Evolutionary conservation across 2,113 vertebrate genomes (phyloP), one percentile per base, ranked within the genome.

Genomic region (Colossoma macropomum): DNA sequence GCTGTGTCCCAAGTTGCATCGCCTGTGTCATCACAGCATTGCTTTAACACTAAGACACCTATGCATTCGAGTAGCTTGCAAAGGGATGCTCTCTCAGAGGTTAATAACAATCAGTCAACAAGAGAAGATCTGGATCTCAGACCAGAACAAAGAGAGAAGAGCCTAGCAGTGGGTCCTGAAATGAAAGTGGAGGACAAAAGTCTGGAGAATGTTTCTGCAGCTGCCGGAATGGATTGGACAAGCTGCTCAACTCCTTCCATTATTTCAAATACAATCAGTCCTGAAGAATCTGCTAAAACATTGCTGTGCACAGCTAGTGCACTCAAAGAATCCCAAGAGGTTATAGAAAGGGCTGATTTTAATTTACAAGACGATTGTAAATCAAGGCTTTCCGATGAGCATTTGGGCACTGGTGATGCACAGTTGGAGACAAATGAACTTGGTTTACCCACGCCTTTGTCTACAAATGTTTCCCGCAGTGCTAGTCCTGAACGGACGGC

Each of bases 381-480:
- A 21, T 27, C 89, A 6, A 82, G 50, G 84, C 90, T 89, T 80
- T 89, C 93, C 87, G 90, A 86, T 78, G 92, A 94, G 54, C 23
- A 77, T 5, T 88, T 90, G 12, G 89, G 41, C 80, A 78, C 83
- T 25, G 90, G 25, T 70, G 89, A 93, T 23, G 75, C 86, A 70
- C 91, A 88, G 59, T n/a, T 83, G 76, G 92, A 90, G 88, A 94
- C 91, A 80, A 87, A 69, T 15, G 85, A 91, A 16, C 21, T 0
- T 72, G 88, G 86, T 52, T 48, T 82, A 13, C 54, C 54, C 15
- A 27, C 73, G 9, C 19, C 77, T 13, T 19, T 59, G 0, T 48
- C 68, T 4, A 79, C 83, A 23, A 17, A 75, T 34, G 27, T 77
- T 25, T 79, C 68, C 15, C 9, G 11, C 48, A 81, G 59, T 21